These are phyloP conservation scores for Taxidea taxus DNA, from an alignment of 2,113 vertebrate genomes.

Conservation along the genomic window DNA sequence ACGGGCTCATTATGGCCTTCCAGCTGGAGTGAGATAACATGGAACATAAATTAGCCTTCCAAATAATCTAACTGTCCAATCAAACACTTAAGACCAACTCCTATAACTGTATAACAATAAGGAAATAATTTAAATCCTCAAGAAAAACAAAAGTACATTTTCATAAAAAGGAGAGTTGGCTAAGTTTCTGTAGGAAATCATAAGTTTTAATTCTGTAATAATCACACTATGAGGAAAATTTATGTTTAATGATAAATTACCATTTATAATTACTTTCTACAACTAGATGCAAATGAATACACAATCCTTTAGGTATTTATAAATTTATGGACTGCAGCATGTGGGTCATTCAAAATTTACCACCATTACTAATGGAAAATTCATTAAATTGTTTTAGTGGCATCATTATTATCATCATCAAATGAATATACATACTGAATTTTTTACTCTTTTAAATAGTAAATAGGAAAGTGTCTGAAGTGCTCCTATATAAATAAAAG, in stretches of 20 bases:
- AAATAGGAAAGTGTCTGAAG: neutral
- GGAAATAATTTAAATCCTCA: constrained; percentile 38
- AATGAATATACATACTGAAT: neutral
- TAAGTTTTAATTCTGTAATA: constrained; percentile 19
- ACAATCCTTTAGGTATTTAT: neutral
- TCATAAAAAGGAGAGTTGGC: neutral
- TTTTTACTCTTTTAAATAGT: constrained; percentile 14
- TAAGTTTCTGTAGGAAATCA: neutral
- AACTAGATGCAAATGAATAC: neutral
- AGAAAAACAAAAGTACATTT: constrained; percentile 43
- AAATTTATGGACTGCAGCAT: neutral
- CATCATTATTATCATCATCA: neutral
- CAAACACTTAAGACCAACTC: neutral
- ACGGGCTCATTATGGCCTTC: constrained; percentile 96
- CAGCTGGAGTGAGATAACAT: constrained; percentile 85
- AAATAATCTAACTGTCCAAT: constrained; percentile 27
- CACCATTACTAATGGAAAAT: neutral
- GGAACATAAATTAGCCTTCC: neutral
- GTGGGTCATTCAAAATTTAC: neutral
- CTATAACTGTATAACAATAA: constrained; percentile 25
- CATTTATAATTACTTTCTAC: constrained; percentile 26
- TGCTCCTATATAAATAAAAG: neutral
- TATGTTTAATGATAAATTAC: constrained; percentile 28
- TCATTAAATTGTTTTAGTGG: neutral
- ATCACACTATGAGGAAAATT: constrained; percentile 41